Evolutionary conservation across 2,888 invertebrate species (phyloP), one percentile per base, ranked within the genome.

Genomic region (Palloptera scutellata): DNA sequence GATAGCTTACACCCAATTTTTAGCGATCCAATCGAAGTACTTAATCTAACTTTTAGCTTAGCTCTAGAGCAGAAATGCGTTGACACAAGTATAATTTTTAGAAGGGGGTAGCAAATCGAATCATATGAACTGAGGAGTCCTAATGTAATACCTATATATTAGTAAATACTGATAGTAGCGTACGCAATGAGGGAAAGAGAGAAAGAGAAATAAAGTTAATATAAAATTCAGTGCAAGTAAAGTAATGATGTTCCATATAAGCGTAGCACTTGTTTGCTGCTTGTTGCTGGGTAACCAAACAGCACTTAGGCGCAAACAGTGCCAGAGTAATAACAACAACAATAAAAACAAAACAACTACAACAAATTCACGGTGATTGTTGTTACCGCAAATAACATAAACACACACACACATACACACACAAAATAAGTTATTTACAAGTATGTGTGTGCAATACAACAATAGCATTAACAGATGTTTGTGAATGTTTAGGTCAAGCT

Each of bases 401-500:
- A 43, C 48, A 8, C 48, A 48, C 48, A 48, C 48, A 48, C 48
- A 48, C 48, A 48, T 8, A 48, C 48, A 48, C 48, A 48, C 48
- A 48, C 54, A 60, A 30, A 52, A 57, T 11, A 68, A 65, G 30
- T 30, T 30, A 30, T 30, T 2, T 6, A 6, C 6, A 4, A 4
- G 6, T 30, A 6, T 30, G 6, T 30, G 30, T 30, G 30, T 30
- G 30, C 43, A 58, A 42, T 51, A 42, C 52, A 61, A 61, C 51
- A 61, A 57, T 51, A 57, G 58, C 69, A 63, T 60, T 67, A 68
- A 74, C 79, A 78, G 80, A 65, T 68, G 69, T 76, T 74, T 64
- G 78, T 76, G 77, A 78, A 62, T 65, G 69, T 76, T 74, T 67
- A 79, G 80, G 78, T 80, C 80, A 80, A 79, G 71, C 73, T 59